Evolutionary conservation across 30 jellyfish, hydroid and myxozoan species (phyloP).

Genomic region (Catostylus mosaicus): DNA sequence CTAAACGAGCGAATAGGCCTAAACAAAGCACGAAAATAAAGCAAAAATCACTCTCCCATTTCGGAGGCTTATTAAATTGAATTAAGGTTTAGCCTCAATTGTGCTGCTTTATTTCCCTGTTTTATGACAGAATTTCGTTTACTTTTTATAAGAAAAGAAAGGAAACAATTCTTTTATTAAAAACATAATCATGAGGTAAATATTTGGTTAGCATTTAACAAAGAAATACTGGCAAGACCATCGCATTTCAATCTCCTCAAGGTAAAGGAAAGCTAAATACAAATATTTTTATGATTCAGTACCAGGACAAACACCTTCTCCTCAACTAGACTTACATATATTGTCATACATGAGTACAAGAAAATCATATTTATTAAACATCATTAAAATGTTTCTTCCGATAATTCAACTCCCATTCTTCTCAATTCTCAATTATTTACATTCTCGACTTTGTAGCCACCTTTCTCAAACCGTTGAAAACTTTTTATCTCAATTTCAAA

Average conservation of each 20-base stretch:
- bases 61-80: not conserved
- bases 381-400: too few species aligned
- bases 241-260: not conserved
- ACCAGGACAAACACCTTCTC: too few species aligned
- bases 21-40: not conserved
- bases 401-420: too few species aligned
- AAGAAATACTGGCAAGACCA: not conserved
- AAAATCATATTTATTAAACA: too few species aligned
- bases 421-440: too few species aligned
- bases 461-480: too few species aligned
- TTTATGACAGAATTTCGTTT: not conserved
- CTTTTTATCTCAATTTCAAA: too few species aligned
- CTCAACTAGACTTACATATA: too few species aligned
- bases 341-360: too few species aligned
- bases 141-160: not conserved
- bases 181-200: not conserved
- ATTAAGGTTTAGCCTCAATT: not conserved
- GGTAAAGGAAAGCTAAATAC: not conserved
- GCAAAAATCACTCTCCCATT: not conserved
- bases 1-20: not conserved
- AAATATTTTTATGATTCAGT: too few species aligned
- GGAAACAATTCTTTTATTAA: not conserved
- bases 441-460: too few species aligned
- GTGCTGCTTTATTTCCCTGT: conserved; percentile 3
- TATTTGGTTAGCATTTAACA: not conserved